Evolutionary conservation across 2,797 vertebrate genomes (phyloP).

Genomic region (Garrulus glandarius): DNA sequence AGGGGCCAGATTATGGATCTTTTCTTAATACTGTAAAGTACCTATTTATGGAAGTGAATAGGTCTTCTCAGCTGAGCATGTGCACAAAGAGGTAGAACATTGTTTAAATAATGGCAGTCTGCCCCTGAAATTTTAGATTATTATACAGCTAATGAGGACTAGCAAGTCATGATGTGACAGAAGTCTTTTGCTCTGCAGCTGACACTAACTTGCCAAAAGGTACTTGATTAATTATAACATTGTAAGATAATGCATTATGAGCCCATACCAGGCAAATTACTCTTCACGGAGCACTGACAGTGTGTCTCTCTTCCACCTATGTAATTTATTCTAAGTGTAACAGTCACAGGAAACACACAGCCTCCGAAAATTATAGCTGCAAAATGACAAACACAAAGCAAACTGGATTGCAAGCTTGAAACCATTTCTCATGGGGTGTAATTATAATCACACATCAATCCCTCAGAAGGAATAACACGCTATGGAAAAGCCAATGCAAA

Average conservation of each 20-base stretch:
- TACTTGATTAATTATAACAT: constrained; percentile 20
- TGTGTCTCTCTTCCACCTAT: constrained; percentile 17
- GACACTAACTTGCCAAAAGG: constrained; percentile 31
- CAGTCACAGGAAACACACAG: constrained; percentile 3
- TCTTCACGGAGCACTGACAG: constrained; percentile 20
- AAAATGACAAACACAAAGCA: constrained; percentile 31
- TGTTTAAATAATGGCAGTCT: neutral
- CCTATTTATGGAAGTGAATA: neutral
- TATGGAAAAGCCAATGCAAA: neutral
- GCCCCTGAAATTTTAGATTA: neutral
- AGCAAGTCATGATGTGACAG: neutral
- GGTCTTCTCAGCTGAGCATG: neutral
- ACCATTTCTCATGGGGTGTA: neutral
- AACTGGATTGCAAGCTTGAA: neutral
- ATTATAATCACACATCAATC: constrained; percentile 27
- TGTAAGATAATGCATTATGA: constrained; percentile 26
- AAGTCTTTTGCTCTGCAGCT: constrained; percentile 13
- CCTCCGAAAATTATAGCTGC: neutral
- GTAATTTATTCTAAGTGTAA: constrained; percentile 34
- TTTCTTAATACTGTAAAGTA: neutral
- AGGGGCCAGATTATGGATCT: neutral
- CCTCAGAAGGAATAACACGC: neutral
- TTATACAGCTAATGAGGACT: constrained; percentile 17
- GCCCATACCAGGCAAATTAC: constrained; percentile 23
- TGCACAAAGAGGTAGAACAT: neutral